phyloP scores from a whole-genome alignment of 1,140 invertebrate genomes.

The Drosophila sulfurigaster region DNA sequence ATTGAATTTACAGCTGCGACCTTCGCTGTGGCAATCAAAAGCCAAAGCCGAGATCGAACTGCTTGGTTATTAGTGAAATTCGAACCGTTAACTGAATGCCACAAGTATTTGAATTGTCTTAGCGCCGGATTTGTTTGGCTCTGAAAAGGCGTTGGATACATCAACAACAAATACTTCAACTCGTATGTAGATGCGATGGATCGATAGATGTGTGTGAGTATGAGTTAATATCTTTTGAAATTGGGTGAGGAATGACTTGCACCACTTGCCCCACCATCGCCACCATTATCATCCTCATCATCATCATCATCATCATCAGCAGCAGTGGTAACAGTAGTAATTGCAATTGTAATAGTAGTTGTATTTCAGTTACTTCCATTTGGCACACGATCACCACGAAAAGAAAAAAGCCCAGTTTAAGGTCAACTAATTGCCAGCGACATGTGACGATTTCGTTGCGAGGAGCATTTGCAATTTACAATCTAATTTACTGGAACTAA shows the following conservation, averaged over 20 bases:
- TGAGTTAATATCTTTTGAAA: constrained; percentile 72
- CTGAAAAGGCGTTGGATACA: constrained; percentile 40
- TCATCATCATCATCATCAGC: constrained; percentile 46
- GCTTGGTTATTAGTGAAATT: constrained; percentile 69
- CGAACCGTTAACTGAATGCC: constrained; percentile 70
- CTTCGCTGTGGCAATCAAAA: constrained; percentile 59
- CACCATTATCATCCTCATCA: constrained; percentile 14
- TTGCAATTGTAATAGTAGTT: constrained; percentile 11
- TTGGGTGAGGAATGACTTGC: constrained; percentile 80
- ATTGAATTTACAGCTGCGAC: constrained; percentile 52
- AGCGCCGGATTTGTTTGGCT: constrained; percentile 60
- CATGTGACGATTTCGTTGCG: constrained; percentile 35
- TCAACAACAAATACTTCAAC: constrained; percentile 11
- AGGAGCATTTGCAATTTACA: constrained; percentile 15
- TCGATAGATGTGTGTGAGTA: constrained; percentile 20
- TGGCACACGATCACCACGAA: constrained; percentile 55
- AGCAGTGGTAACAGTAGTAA: constrained; percentile 16
- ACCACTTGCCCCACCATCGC: constrained; percentile 27
- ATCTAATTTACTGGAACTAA: constrained; percentile 4
- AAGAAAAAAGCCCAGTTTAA: constrained; percentile 64
- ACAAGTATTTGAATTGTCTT: constrained; percentile 70
- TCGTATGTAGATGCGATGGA: constrained; percentile 19
- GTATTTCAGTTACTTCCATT: constrained; percentile 55
- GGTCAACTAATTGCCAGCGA: constrained; percentile 49
- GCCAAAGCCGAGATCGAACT: constrained; percentile 41